Percentiles rank a stretch among this genome's conserved stretches.
Evolutionary conservation across 2,113 vertebrate species (phyloP).

Genomic region (Panthera uncia): DNA sequence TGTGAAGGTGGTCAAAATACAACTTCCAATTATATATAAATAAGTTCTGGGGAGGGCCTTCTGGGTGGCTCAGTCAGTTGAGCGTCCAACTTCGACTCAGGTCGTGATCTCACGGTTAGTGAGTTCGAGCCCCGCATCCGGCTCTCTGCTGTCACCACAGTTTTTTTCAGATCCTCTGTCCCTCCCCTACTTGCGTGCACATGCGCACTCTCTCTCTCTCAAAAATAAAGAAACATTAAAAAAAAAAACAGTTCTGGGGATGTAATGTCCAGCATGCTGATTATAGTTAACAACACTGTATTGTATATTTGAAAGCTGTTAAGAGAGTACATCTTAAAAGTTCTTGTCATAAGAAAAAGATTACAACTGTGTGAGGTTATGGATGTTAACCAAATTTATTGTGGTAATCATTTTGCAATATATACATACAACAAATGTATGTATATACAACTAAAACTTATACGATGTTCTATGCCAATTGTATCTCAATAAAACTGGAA

Average conservation of each 20-base stretch:
- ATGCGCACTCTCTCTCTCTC: too few relatives aligned
- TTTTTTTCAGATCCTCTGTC: too few relatives aligned
- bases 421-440: not conserved
- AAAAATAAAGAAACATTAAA: too few relatives aligned
- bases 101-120: too few relatives aligned
- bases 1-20: not conserved
- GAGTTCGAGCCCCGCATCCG: too few relatives aligned
- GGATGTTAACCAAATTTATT: not conserved
- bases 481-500: not conserved
- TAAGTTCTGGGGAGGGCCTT: not conserved
- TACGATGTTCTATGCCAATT: not conserved
- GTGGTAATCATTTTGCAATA: not conserved
- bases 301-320: not conserved
- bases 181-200: too few relatives aligned
- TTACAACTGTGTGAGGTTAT: not conserved
- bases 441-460: not conserved
- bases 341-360: not conserved
- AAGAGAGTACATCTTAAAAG: not conserved
- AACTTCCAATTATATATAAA: not conserved
- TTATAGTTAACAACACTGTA: not conserved
- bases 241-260: not conserved
- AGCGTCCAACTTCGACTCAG: too few relatives aligned
- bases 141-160: too few relatives aligned
- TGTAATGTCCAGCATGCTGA: not conserved
- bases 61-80: too few relatives aligned